A percentile compares a stretch with the other conserved stretches of the same genome.
phyloP scores from a whole-genome alignment of 1,140 invertebrate species.

The Goniozus legneri region DNA sequence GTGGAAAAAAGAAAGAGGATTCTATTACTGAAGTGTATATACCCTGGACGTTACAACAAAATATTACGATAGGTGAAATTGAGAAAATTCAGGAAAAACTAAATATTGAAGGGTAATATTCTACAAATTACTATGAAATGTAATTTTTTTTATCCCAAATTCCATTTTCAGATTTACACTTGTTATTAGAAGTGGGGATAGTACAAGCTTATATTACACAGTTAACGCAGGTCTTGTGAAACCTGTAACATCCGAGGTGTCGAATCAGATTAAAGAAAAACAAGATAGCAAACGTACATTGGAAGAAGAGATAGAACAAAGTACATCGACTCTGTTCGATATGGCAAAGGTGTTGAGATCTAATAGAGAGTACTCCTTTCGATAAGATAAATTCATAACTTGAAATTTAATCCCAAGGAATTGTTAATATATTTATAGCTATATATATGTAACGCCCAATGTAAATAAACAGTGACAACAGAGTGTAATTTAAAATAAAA shows the following conservation, averaged over 20 bases:
- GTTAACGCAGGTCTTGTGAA: conserved; percentile 38
- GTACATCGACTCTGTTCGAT: conserved; percentile 43
- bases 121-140: too few species aligned
- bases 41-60: conserved; percentile 34
- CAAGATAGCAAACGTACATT: conserved; percentile 34
- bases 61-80: conserved; percentile 40
- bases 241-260: conserved; percentile 36
- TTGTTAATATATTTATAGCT: too few species aligned
- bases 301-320: conserved; percentile 40
- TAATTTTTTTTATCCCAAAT: too few species aligned
- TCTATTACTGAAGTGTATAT: conserved; percentile 38
- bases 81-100: conserved; percentile 40
- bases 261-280: conserved; percentile 31
- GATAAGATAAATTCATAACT: too few species aligned
- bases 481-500: too few species aligned
- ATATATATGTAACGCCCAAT: too few species aligned
- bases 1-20: conserved; percentile 33
- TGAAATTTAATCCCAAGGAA: too few species aligned
- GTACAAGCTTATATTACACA: conserved; percentile 44
- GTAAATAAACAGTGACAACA: too few species aligned
- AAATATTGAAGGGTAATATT: conserved; percentile 24
- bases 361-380: too few species aligned
- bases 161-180: conserved; percentile 42
- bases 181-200: conserved; percentile 46
- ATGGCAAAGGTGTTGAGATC: conserved; percentile 30